phyloP scores from a whole-genome alignment of 2,797 vertebrate genomes.

The Sebastes miniatus region DNA sequence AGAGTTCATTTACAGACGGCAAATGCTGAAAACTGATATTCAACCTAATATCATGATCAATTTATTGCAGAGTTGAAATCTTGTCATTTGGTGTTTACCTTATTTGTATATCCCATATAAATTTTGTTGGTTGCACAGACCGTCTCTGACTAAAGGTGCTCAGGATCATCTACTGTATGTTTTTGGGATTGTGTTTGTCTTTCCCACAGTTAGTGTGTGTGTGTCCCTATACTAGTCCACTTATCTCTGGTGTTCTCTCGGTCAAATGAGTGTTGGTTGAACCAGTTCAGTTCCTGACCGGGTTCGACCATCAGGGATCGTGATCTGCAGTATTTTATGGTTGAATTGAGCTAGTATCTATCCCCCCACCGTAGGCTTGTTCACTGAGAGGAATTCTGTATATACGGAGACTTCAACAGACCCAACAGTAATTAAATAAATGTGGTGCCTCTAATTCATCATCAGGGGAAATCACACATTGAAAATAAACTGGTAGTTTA shows the following conservation, averaged over 20 bases:
- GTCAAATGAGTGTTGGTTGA: conserved; percentile 4
- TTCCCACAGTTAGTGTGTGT: conserved; percentile 32
- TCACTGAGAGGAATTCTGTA: too few relatives aligned
- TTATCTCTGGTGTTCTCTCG: conserved; percentile 16
- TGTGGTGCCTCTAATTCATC: too few relatives aligned
- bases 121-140: not conserved
- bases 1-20: too few relatives aligned
- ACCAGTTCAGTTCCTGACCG: not conserved
- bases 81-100: not conserved
- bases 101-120: too few relatives aligned
- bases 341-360: not conserved
- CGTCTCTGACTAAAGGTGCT: not conserved
- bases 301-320: not conserved
- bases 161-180: not conserved
- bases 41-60: too few relatives aligned
- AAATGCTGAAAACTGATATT: too few relatives aligned
- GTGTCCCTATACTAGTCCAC: not conserved
- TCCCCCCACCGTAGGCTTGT: too few relatives aligned
- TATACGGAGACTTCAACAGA: too few relatives aligned
- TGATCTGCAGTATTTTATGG: not conserved
- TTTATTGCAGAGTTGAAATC: too few relatives aligned
- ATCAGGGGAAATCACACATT: too few relatives aligned
- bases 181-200: conserved; percentile 17
- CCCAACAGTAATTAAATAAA: too few relatives aligned
- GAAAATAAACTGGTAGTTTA: too few relatives aligned